Conservation (phyloP, 2,888 invertebrate genomes). For the Lypha dubia region DNA sequence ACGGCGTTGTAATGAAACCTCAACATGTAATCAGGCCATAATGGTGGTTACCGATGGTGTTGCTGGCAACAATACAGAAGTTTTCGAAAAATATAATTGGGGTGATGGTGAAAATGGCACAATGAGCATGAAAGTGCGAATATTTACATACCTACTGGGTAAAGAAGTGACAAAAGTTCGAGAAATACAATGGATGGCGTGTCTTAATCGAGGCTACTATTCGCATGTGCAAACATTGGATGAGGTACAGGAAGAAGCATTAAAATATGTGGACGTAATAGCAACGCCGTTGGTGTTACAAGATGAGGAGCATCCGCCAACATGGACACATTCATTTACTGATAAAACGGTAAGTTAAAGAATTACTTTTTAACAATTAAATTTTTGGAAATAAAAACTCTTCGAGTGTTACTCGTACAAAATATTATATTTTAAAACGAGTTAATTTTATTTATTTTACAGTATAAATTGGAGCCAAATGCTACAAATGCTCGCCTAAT, state of each 20-base stretch:
- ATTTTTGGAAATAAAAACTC: neutral
- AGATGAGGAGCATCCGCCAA: constrained; percentile 89
- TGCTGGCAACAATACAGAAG: constrained; percentile 92
- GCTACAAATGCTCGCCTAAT: constrained; percentile 86
- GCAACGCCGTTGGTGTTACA: constrained; percentile 92
- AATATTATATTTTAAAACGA: no score
- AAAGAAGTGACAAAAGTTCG: constrained; percentile 95
- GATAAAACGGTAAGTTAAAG: constrained; percentile 90
- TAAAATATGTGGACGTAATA: constrained; percentile 97
- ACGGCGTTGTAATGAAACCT: constrained; percentile 85
- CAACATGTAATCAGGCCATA: constrained; percentile 95
- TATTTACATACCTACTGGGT: constrained; percentile 98
- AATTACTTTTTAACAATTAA: no score
- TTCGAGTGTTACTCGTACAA: neutral
- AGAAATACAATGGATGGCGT: constrained; percentile 97
- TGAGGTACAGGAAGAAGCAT: constrained; percentile 97
- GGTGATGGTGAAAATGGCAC: constrained; percentile 86
- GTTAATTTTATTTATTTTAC: no score
- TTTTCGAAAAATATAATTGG: constrained; percentile 92
- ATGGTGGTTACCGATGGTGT: constrained; percentile 99
- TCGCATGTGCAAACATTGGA: constrained; percentile 97
- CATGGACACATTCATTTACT: constrained; percentile 98
- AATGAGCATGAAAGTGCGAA: constrained; percentile 91
- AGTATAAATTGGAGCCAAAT: constrained; percentile 78
- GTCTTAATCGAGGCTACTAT: constrained; percentile 96